These are phyloP conservation scores for Bacillus rossius DNA, from an alignment of 1,140 invertebrate genomes.

Conservation along the genomic window DNA sequence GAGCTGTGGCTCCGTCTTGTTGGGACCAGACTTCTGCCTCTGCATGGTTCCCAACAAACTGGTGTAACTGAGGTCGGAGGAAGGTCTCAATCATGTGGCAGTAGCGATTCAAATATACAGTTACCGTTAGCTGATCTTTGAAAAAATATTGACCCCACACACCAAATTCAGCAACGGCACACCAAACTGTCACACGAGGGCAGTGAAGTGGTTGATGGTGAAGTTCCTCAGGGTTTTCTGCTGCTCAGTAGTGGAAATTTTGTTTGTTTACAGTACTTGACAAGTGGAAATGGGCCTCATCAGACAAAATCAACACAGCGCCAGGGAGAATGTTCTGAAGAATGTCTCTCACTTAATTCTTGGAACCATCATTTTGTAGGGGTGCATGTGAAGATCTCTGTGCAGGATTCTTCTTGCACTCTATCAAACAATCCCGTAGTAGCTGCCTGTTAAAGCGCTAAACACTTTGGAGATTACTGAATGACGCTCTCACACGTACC, in stretches of 20 bases:
- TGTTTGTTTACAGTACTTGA: constrained; percentile 32
- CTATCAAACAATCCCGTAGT: not conserved
- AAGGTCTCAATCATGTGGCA: constrained; percentile 20
- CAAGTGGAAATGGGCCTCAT: constrained; percentile 37
- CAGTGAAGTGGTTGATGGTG: constrained; percentile 13
- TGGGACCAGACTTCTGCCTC: constrained; percentile 11
- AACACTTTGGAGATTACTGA: constrained; percentile 10
- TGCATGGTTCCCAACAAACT: constrained; percentile 4
- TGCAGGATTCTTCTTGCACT: too few species aligned
- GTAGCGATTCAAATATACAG: constrained; percentile 22
- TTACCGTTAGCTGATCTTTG: constrained; percentile 15
- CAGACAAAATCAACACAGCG: constrained; percentile 8
- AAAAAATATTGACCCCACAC: constrained; percentile 8
- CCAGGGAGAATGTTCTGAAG: not conserved
- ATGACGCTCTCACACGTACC: not conserved
- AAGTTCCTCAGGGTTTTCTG: constrained; percentile 13
- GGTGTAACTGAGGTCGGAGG: constrained; percentile 16
- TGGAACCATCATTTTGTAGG: too few species aligned
- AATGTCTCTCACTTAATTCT: not conserved
- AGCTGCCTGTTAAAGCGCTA: constrained; percentile 1
- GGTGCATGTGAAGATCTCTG: too few species aligned
- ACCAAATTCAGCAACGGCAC: constrained; percentile 7
- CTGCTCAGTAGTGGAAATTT: constrained; percentile 11
- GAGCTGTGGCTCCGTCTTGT: constrained; percentile 7
- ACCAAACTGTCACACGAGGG: constrained; percentile 15